Percentiles rank a stretch among this genome's conserved stretches.
phyloP scores from a whole-genome alignment of 2,797 vertebrate genomes.

The Emydoidea blandingii region DNA sequence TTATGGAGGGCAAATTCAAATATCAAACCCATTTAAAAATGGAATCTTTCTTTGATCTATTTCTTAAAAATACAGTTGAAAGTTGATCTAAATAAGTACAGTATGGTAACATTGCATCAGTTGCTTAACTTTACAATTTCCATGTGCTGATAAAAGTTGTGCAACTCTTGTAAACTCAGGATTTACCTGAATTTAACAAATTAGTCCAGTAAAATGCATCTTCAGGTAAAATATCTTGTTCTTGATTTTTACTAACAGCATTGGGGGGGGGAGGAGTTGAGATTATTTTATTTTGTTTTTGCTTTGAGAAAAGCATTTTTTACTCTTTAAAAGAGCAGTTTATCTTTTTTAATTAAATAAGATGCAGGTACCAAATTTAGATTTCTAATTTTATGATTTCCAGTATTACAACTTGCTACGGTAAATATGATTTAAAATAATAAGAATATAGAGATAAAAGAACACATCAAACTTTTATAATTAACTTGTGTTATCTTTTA shows the following conservation, averaged over 20 bases:
- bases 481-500: background rate
- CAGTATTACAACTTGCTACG: background rate
- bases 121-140: background rate
- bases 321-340: background rate
- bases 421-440: background rate
- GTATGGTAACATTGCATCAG: background rate
- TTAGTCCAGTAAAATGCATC: background rate
- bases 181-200: background rate
- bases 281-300: background rate
- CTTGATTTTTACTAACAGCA: background rate
- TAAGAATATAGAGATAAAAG: background rate
- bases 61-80: background rate
- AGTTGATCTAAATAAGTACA: background rate
- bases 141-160: background rate
- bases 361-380: background rate
- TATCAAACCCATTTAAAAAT: background rate
- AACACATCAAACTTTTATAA: background rate
- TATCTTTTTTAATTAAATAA: background rate
- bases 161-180: background rate
- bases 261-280: background rate
- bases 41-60: background rate
- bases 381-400: background rate
- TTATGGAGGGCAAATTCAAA: background rate
- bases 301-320: background rate
- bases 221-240: background rate